Conservation (phyloP, 1,140 invertebrate genomes). For the Zaprionus kolodkinae region DNA sequence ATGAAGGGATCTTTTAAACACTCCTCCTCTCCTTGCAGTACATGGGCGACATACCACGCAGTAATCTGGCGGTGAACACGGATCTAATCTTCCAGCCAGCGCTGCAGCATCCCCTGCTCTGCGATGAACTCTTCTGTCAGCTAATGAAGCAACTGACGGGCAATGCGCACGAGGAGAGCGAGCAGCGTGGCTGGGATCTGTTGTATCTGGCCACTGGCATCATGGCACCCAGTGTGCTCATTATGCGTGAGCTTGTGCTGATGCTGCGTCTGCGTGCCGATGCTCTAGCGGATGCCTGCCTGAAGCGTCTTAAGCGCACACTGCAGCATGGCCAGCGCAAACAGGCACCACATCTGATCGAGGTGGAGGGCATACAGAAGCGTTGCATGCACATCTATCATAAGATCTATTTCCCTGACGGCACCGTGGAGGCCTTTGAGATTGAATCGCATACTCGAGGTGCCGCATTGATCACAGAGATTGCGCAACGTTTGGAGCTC, state of each 20-base stretch:
- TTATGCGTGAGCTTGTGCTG: constrained; percentile 87
- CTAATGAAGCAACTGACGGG: constrained; percentile 97
- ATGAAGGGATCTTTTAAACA: background rate
- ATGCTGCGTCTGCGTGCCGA: constrained; percentile 92
- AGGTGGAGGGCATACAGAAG: constrained; percentile 97
- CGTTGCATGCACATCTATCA: constrained; percentile 97
- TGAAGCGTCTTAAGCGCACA: constrained; percentile 92
- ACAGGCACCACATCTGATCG: constrained; percentile 95
- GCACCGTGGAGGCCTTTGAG: constrained; percentile 93
- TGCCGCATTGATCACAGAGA: constrained; percentile 93
- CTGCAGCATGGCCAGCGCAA: constrained; percentile 91
- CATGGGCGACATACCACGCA: constrained; percentile 96
- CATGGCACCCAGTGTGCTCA: constrained; percentile 89
- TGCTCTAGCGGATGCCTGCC: constrained; percentile 92
- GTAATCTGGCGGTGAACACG: constrained; percentile 88
- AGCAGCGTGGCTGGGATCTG: constrained; percentile 96
- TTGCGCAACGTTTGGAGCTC: constrained; percentile 90
- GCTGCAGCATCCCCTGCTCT: constrained; percentile 90
- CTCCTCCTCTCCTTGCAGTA: constrained; percentile 85
- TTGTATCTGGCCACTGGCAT: constrained; percentile 96
- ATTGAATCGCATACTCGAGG: constrained; percentile 93
- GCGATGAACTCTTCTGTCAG: constrained; percentile 97
- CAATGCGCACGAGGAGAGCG: constrained; percentile 92
- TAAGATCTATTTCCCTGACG: constrained; percentile 96
- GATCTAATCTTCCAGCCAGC: constrained; percentile 95